Evolutionary conservation across 92 coral and sea anemone genomes (phyloP).

Genomic region (Umimayanthus kanabou): DNA sequence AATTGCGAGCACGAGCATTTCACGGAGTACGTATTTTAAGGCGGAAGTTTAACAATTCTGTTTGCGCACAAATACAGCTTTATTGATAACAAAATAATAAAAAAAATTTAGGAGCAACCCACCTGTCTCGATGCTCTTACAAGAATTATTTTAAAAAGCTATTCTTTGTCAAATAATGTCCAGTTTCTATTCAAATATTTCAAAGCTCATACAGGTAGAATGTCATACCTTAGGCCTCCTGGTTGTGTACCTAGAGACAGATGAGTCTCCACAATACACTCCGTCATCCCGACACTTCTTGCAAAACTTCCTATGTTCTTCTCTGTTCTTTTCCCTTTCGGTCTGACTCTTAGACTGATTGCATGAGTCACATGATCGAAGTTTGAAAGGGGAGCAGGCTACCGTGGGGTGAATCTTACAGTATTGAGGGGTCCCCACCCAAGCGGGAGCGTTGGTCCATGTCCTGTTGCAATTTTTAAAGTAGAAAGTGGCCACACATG

Average conservation of each 20-base stretch:
- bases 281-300: conserved; percentile 45
- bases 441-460: conserved; percentile 59
- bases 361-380: conserved; percentile 18
- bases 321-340: background rate
- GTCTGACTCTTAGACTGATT: background rate
- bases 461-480: conserved; percentile 40
- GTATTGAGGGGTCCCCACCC: conserved; percentile 43
- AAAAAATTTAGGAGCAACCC: too few relatives aligned
- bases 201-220: background rate
- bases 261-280: conserved; percentile 39
- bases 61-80: too few relatives aligned
- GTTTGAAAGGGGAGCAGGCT: conserved; percentile 40
- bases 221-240: background rate
- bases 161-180: too few relatives aligned
- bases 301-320: conserved; percentile 42
- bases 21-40: too few relatives aligned
- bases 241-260: background rate
- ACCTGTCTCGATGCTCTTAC: too few relatives aligned
- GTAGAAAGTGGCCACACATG: conserved; percentile 62
- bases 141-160: too few relatives aligned
- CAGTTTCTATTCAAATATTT: too few relatives aligned
- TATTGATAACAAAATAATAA: too few relatives aligned
- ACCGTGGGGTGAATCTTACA: conserved; percentile 16
- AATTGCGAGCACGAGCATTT: too few relatives aligned
- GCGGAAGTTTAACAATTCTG: too few relatives aligned